phyloP scores from a whole-genome alignment of 1,140 invertebrate species.

The Drosophila pectinifera region DNA sequence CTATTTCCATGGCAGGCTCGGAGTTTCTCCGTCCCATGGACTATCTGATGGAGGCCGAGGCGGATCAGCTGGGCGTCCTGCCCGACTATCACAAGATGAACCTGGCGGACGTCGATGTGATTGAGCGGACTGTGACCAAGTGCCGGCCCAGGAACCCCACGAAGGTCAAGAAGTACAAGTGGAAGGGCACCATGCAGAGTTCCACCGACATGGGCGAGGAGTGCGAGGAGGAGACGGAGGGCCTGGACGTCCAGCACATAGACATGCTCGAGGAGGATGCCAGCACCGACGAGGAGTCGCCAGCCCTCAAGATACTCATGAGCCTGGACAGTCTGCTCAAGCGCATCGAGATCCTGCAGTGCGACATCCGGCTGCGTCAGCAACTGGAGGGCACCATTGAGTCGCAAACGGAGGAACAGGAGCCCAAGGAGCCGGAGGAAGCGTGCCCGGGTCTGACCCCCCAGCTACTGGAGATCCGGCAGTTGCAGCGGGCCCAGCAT shows the following conservation, averaged over 20 bases:
- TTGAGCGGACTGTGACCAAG: conserved; percentile 30
- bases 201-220: not conserved
- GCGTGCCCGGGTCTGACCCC: not conserved
- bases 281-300: not conserved
- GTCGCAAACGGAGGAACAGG: not conserved
- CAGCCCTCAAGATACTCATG: not conserved
- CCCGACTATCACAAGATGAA: conserved; percentile 26
- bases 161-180: not conserved
- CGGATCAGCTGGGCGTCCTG: conserved; percentile 16
- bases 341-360: conserved; percentile 10
- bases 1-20: too few relatives aligned
- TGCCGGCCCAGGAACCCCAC: not conserved
- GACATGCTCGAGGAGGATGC: conserved; percentile 2
- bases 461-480: not conserved
- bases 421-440: not conserved
- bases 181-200: not conserved
- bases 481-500: not conserved
- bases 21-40: not conserved
- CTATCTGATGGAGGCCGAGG: not conserved
- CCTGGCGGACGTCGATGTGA: conserved; percentile 48
- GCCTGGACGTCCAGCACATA: not conserved
- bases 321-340: not conserved
- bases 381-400: not conserved
- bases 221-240: not conserved
- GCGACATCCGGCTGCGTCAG: conserved; percentile 5